Evolutionary conservation across 2,113 vertebrate genomes (phyloP).

Genomic region (Hippocampus mohnikei): DNA sequence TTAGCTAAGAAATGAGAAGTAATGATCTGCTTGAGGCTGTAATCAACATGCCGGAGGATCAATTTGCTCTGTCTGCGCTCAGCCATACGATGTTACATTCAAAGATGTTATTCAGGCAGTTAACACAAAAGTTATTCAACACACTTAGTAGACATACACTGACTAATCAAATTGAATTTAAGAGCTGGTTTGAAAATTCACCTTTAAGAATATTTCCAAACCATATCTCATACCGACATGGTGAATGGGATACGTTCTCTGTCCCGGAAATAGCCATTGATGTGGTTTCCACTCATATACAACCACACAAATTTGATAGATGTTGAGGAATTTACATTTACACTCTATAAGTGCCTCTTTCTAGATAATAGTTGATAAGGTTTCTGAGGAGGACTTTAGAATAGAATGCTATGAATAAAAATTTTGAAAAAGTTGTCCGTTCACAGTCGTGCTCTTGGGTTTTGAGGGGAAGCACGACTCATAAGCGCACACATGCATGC

Average conservation of each 20-base stretch:
- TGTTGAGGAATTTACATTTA: constrained; percentile 32
- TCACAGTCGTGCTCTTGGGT: constrained; percentile 30
- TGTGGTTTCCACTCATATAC: neutral
- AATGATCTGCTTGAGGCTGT: constrained; percentile 48
- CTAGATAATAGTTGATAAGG: constrained; percentile 33
- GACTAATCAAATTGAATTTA: neutral
- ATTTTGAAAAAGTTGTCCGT: constrained; percentile 43
- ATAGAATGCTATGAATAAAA: constrained; percentile 34
- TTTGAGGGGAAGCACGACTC: constrained; percentile 30
- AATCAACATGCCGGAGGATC: constrained; percentile 32
- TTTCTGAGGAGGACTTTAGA: constrained; percentile 41
- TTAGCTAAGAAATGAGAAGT: constrained; percentile 54
- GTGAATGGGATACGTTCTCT: neutral
- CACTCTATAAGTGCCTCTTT: constrained; percentile 26
- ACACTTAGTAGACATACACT: neutral
- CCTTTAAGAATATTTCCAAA: neutral
- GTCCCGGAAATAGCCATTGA: neutral
- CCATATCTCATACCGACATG: neutral
- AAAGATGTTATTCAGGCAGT: neutral
- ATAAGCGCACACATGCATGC: constrained; percentile 29
- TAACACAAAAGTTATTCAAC: neutral
- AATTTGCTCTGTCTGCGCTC: constrained; percentile 27
- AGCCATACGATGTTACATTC: constrained; percentile 45
- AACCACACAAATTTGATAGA: constrained; percentile 6
- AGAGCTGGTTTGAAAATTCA: neutral